Evolutionary conservation across 2,888 invertebrate species (phyloP).

Genomic region (Morpho helenor): DNA sequence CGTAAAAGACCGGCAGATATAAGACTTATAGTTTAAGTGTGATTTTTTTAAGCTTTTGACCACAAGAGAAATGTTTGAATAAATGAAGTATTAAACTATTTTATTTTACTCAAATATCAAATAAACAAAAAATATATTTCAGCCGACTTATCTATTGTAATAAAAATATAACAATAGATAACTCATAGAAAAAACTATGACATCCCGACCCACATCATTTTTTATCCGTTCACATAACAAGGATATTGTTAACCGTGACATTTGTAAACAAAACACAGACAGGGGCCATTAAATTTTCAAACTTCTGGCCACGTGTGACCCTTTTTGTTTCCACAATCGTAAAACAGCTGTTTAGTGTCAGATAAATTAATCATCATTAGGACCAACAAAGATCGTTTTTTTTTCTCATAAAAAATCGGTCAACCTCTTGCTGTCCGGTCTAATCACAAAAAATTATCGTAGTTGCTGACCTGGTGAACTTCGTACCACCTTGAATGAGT

Average conservation of each 20-base stretch:
- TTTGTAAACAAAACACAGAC: constrained; percentile 24
- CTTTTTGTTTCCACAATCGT: constrained; percentile 18
- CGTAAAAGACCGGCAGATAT: no score
- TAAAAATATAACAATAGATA: not conserved
- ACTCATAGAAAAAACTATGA: not conserved
- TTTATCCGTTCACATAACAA: constrained; percentile 15
- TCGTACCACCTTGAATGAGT: no score
- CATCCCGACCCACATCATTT: constrained; percentile 11
- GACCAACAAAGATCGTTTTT: constrained; percentile 2
- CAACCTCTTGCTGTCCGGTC: not conserved
- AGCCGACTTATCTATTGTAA: no score
- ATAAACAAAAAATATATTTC: no score
- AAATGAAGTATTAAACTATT: no score
- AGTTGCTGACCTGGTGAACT: no score
- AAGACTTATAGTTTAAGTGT: no score
- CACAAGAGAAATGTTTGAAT: no score
- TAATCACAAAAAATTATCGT: no score
- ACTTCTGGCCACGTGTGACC: constrained; percentile 17
- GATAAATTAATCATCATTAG: constrained; percentile 22
- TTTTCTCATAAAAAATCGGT: not conserved
- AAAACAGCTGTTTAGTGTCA: constrained; percentile 23
- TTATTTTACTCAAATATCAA: no score
- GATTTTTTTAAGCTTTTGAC: no score
- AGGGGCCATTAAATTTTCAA: constrained; percentile 19
- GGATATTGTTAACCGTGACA: constrained; percentile 22